These are phyloP conservation scores for Portevinia maculata DNA, from an alignment of 2,888 invertebrate genomes.

Conservation along the genomic window DNA sequence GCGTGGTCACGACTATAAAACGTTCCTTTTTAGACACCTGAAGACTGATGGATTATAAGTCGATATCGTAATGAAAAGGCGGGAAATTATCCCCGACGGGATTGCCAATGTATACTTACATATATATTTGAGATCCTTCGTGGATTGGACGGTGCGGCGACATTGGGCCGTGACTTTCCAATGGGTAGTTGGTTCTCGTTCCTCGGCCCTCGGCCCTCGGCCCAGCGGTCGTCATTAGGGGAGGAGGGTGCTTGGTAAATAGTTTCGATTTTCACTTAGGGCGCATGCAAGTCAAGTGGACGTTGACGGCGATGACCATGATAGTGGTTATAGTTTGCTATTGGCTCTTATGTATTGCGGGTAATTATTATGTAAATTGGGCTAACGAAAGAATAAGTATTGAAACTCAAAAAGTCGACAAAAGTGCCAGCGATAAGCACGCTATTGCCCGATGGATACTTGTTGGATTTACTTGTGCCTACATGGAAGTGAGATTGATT, in stretches of 20 bases:
- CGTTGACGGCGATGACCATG: conserved; percentile 58
- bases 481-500: not conserved
- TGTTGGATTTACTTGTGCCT: conserved; percentile 27
- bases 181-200: conserved; percentile 35
- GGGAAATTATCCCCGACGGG: conserved; percentile 60
- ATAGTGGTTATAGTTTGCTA: conserved; percentile 64
- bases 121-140: conserved; percentile 49
- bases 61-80: conserved; percentile 67
- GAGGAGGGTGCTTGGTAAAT: conserved; percentile 53
- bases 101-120: conserved; percentile 6
- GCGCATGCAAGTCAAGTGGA: conserved; percentile 59
- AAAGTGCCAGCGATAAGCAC: conserved; percentile 21
- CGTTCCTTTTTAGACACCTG: conserved; percentile 52
- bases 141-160: conserved; percentile 50
- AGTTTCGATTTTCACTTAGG: conserved; percentile 70
- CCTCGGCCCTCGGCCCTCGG: no score
- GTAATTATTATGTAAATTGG: conserved; percentile 70
- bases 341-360: conserved; percentile 58
- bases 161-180: conserved; percentile 52
- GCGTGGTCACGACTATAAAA: conserved; percentile 18
- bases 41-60: conserved; percentile 69
- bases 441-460: conserved; percentile 10
- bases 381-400: conserved; percentile 26
- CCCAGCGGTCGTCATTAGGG: conserved; percentile 8
- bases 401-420: conserved; percentile 43